Evolutionary conservation across 2,888 invertebrate genomes (phyloP).

Genomic region (Noctua janthina): DNA sequence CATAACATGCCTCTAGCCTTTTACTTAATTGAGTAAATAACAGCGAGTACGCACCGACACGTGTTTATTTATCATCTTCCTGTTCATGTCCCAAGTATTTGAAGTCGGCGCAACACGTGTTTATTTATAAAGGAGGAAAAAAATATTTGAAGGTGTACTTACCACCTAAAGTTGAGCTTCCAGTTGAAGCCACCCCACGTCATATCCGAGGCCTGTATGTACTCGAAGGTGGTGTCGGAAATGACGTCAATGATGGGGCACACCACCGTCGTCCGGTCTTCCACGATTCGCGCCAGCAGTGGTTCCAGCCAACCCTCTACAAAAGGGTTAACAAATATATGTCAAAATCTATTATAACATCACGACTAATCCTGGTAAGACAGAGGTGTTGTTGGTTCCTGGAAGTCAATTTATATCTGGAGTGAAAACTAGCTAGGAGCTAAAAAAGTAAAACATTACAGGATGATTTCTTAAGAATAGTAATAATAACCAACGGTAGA

Average conservation of each 20-base stretch:
- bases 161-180: conserved; percentile 99
- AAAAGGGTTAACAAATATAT: conserved; percentile 49
- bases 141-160: conserved; percentile 72
- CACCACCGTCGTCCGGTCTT: conserved; percentile 97
- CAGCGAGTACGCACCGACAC: background rate
- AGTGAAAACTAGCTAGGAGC: background rate
- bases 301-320: conserved; percentile 99
- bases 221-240: conserved; percentile 99
- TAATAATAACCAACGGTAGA: background rate
- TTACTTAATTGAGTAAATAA: background rate
- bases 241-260: conserved; percentile 99
- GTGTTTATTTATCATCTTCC: background rate
- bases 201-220: conserved; percentile 99
- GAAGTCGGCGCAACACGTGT: too few relatives aligned
- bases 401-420: background rate
- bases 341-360: background rate
- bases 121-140: background rate
- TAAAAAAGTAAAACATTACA: background rate
- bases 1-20: too few relatives aligned
- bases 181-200: conserved; percentile 99
- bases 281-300: conserved; percentile 96
- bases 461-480: background rate
- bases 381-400: background rate
- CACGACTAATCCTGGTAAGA: background rate
- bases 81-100: too few relatives aligned